A percentile compares a stretch with the other conserved stretches of the same genome.
phyloP scores from a whole-genome alignment of 2,797 vertebrate species.

The Clamator glandarius region DNA sequence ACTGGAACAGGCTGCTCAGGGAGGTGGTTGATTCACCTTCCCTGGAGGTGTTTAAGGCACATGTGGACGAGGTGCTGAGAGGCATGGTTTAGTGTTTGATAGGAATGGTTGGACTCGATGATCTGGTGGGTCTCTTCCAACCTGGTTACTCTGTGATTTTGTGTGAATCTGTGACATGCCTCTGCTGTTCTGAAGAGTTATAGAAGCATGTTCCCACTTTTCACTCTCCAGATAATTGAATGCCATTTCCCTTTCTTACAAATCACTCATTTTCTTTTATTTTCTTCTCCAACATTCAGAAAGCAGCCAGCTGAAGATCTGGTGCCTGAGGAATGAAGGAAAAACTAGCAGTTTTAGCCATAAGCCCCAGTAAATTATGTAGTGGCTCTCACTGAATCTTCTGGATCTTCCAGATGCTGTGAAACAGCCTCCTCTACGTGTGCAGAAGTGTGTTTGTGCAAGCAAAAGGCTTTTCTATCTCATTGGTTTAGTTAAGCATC shows the following conservation, averaged over 20 bases:
- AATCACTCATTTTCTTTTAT: background rate
- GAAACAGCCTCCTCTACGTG: background rate
- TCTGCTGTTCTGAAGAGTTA: background rate
- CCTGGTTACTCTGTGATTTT: too few relatives aligned
- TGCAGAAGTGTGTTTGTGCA: background rate
- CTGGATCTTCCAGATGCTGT: background rate
- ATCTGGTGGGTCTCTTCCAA: too few relatives aligned
- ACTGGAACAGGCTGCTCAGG: too few relatives aligned
- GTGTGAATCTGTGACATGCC: too few relatives aligned
- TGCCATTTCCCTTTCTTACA: background rate
- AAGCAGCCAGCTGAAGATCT: background rate
- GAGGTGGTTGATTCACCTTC: too few relatives aligned
- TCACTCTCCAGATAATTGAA: background rate
- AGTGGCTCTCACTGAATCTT: background rate
- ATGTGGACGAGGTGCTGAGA: too few relatives aligned
- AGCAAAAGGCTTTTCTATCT: background rate
- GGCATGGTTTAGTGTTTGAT: too few relatives aligned
- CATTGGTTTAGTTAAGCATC: background rate
- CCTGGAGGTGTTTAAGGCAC: too few relatives aligned
- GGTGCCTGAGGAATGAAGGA: background rate
- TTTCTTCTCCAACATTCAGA: background rate
- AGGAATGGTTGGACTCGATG: too few relatives aligned
- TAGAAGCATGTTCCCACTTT: background rate
- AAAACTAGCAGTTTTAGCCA: background rate
- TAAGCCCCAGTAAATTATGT: accelerated